These are phyloP conservation scores for Drosophila paulistorum DNA, from an alignment of 1,140 invertebrate species.

Conservation along the genomic window DNA sequence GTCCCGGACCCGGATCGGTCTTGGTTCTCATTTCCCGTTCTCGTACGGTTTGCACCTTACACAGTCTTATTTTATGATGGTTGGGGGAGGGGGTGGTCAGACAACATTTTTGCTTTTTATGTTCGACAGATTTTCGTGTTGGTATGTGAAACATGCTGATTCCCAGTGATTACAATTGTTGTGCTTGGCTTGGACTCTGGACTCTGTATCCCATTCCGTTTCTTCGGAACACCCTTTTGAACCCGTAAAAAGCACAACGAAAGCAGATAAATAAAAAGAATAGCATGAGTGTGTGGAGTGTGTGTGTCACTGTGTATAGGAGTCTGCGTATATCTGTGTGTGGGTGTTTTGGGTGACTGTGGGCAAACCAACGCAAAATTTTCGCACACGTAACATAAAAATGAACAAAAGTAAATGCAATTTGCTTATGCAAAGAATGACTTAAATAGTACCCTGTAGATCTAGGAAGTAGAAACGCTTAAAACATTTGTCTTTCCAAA, in stretches of 20 bases:
- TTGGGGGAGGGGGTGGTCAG: conserved; percentile 20
- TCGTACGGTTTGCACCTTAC: conserved; percentile 37
- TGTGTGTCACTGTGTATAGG: not conserved
- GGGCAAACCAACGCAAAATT: conserved; percentile 47
- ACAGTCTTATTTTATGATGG: conserved; percentile 68
- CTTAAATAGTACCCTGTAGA: not conserved
- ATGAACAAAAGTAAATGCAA: conserved; percentile 32
- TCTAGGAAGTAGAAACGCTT: no score
- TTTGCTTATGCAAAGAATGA: not conserved
- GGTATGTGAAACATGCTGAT: conserved; percentile 81
- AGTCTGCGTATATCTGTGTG: not conserved
- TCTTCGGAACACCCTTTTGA: conserved; percentile 5
- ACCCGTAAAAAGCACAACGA: conserved; percentile 66
- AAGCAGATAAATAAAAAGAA: conserved; percentile 73
- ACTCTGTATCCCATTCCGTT: not conserved
- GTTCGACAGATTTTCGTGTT: conserved; percentile 81
- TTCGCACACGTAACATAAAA: conserved; percentile 59
- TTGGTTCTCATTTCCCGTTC: not conserved
- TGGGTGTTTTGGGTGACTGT: conserved; percentile 18
- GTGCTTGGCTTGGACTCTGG: conserved; percentile 49
- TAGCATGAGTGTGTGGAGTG: conserved; percentile 20
- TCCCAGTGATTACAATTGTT: conserved; percentile 80
- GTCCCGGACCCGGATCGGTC: conserved; percentile 12
- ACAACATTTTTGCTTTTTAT: conserved; percentile 77
- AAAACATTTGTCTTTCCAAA: no score